A percentile compares a stretch with the other conserved stretches of the same genome.
These are phyloP conservation scores for Hololepta plana DNA, from an alignment of 2,888 invertebrate species.

Conservation along the genomic window DNA sequence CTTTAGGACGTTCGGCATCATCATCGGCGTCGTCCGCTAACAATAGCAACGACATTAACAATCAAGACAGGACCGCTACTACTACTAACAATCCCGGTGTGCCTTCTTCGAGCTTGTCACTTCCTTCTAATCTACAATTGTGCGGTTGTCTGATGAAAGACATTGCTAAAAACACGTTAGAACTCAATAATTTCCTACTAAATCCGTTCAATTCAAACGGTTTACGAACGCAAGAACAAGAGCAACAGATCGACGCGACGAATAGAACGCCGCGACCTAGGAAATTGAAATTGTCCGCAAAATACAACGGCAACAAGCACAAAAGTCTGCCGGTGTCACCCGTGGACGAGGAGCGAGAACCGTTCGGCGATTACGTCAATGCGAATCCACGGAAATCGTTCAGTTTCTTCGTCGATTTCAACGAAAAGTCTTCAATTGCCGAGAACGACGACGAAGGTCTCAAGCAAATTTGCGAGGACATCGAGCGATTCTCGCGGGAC, in stretches of 20 bases:
- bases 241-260: conserved; percentile 15
- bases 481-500: conserved; percentile 24
- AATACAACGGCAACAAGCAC: conserved; percentile 27
- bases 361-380: conserved; percentile 23
- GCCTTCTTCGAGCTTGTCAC: conserved; percentile 17
- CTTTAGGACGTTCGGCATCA: no score
- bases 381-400: conserved; percentile 33
- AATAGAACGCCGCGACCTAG: conserved; percentile 20
- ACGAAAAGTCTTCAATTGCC: conserved; percentile 18
- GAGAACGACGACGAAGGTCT: conserved; percentile 19
- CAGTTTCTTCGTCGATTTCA: conserved; percentile 46
- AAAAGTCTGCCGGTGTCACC: conserved; percentile 71
- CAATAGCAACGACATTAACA: conserved; percentile 2
- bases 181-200: conserved; percentile 12
- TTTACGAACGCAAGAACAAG: no score
- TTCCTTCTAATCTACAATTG: conserved; percentile 23
- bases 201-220: conserved; percentile 4
- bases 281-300: conserved; percentile 23
- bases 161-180: conserved; percentile 20
- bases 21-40: no score
- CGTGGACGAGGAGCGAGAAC: conserved; percentile 59
- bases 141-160: conserved; percentile 27
- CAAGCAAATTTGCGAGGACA: conserved; percentile 24
- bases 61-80: no score
- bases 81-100: no score